Evolutionary conservation across 2,888 invertebrate species (phyloP).

Genomic region (Scaptomyza flava): DNA sequence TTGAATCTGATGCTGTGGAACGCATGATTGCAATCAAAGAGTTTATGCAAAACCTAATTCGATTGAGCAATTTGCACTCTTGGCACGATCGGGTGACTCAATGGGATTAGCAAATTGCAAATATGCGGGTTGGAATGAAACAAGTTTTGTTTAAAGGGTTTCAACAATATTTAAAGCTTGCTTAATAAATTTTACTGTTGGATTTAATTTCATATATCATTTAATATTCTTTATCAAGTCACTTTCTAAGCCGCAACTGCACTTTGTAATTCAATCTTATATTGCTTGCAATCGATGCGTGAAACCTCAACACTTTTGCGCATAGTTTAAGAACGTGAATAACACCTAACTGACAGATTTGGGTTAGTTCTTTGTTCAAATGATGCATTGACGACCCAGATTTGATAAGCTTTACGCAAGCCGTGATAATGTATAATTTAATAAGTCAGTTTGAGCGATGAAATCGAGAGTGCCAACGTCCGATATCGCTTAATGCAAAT

Average conservation of each 20-base stretch:
- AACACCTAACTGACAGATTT: constrained; percentile 61
- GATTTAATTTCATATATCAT: too few relatives aligned
- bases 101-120: neutral
- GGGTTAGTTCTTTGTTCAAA: constrained; percentile 69
- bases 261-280: constrained; percentile 16
- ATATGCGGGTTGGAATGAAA: constrained; percentile 9
- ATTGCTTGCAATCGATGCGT: constrained; percentile 19
- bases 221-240: too few relatives aligned
- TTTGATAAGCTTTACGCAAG: constrained; percentile 51
- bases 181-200: too few relatives aligned
- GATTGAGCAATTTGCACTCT: constrained; percentile 27
- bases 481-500: constrained; percentile 34
- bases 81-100: constrained; percentile 32
- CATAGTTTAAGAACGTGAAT: constrained; percentile 22
- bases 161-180: too few relatives aligned
- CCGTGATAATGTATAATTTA: constrained; percentile 39
- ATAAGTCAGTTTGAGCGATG: constrained; percentile 17
- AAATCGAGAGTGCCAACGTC: constrained; percentile 18
- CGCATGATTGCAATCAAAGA: constrained; percentile 26
- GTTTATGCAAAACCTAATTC: constrained; percentile 21
- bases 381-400: constrained; percentile 48
- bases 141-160: too few relatives aligned
- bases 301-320: constrained; percentile 45
- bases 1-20: constrained; percentile 9
- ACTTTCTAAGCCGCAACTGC: constrained; percentile 5